A percentile compares a stretch with the other conserved stretches of the same genome.
Evolutionary conservation across 2,888 invertebrate species (phyloP).

Genomic region (Helleia helle): DNA sequence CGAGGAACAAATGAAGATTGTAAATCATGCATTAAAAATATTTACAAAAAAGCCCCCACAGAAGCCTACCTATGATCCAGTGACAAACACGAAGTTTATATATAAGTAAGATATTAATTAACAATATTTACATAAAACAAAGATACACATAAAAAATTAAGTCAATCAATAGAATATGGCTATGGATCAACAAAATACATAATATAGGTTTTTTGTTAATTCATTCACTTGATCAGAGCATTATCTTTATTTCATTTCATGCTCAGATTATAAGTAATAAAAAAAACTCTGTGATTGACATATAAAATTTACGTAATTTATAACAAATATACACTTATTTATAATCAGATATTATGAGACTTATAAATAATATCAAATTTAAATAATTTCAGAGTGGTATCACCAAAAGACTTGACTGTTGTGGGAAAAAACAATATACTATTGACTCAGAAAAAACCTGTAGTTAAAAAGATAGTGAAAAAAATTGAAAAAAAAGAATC

Average conservation of each 20-base stretch:
- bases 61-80: conserved; percentile 54
- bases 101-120: conserved; percentile 62
- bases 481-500: conserved; percentile 10
- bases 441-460: conserved; percentile 25
- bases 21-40: conserved; percentile 55
- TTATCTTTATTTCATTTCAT: too few species aligned
- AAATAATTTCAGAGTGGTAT: conserved; percentile 39
- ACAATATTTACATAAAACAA: too few species aligned
- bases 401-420: conserved; percentile 53
- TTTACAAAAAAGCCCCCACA: conserved; percentile 46
- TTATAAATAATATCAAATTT: neutral
- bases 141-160: too few species aligned
- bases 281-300: too few species aligned
- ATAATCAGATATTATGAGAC: too few species aligned
- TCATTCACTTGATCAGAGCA: too few species aligned
- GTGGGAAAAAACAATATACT: conserved; percentile 49
- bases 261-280: too few species aligned
- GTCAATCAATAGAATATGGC: too few species aligned
- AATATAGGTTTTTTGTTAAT: too few species aligned
- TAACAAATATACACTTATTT: too few species aligned
- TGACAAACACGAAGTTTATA: conserved; percentile 53
- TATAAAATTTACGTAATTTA: too few species aligned
- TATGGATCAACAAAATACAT: too few species aligned
- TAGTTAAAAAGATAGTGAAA: neutral
- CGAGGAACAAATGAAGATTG: conserved; percentile 57